Base-by-base conservation (phyloP, 2,113 vertebrate genomes). In the Perccottus glenii region DNA sequence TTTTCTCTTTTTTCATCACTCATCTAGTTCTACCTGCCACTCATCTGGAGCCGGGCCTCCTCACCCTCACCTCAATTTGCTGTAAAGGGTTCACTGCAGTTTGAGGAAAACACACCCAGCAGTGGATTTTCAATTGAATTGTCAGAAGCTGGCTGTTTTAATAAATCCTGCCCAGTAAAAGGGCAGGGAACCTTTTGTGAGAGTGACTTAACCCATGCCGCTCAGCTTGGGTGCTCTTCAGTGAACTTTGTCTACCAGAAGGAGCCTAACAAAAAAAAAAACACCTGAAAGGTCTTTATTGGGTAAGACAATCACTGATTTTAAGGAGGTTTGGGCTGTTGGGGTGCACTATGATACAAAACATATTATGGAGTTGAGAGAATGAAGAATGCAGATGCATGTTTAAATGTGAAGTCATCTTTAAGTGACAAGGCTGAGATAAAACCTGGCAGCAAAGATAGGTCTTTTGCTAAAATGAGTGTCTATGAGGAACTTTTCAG, bases 131-230 rank as follows among this genome's bases (percentile, higher is more conserved):
- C 86, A 78, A 87, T 88, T 86, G 85, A 84, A 87, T 90, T 85
- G 84, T 88, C 87, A 83, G 85, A 84, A 85, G 73, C 78, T 84
- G 73, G 70, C 73, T 73, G 78, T 85, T 90, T 91, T 90, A 89
- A 89, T 90, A 88, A 89, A 91, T 82, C 77, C 74, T 71, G 60
- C 64, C 74, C 85, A 90, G 90, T 87, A 84, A 91, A 90, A 90
- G 84, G 84, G 69, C 77, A 85, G 60, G 53, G 57, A 78, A 84
- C 70, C 82, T 86, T 90, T 87, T 85, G 88, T 84, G 82, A 27
- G 86, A 88, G 81, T 77, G 67, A 60, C 76, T 73, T 85, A 80
- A 88, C 70, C 83, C 74, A 57, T 73, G 84, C 82, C 16, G 61
- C 84, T 70, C 74, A 72, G 75, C 67, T 77, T 38, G 52, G 72